Evolutionary conservation across 2,888 invertebrate species (phyloP).

Genomic region (Norana najaformis): DNA sequence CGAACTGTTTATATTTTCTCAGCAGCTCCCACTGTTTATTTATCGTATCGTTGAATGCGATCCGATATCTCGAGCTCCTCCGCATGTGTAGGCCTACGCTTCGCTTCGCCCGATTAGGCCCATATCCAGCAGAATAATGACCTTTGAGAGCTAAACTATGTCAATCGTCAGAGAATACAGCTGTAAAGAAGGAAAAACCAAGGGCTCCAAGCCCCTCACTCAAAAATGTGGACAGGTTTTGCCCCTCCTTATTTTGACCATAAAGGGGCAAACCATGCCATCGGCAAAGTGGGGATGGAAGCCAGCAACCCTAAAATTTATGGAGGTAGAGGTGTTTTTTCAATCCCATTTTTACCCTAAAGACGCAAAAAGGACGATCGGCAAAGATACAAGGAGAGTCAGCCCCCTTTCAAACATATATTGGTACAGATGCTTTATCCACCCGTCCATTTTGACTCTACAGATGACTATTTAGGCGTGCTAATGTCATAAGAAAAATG

Average conservation of each 20-base stretch:
- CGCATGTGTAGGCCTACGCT: neutral
- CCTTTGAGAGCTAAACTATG: neutral
- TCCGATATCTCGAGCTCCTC: neutral
- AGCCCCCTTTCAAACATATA: too few relatives aligned
- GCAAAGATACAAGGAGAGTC: too few relatives aligned
- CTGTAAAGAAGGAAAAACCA: neutral
- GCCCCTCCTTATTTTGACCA: neutral
- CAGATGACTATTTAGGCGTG: too few relatives aligned
- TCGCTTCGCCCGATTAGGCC: neutral
- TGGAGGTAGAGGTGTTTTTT: too few relatives aligned
- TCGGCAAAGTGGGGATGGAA: too few relatives aligned
- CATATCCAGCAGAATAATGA: neutral
- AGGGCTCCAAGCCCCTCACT: neutral
- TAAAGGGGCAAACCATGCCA: too few relatives aligned
- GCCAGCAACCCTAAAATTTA: too few relatives aligned
- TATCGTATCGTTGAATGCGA: neutral
- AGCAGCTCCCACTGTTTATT: neutral
- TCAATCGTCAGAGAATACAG: neutral
- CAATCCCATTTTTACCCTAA: too few relatives aligned
- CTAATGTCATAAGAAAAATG: neutral
- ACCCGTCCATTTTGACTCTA: too few relatives aligned
- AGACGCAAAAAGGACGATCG: too few relatives aligned
- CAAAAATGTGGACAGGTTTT: neutral
- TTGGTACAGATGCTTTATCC: too few relatives aligned
- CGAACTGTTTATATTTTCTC: neutral